Percentiles rank a stretch among this genome's conserved stretches.
These are phyloP conservation scores for Pegoplata infirma DNA, from an alignment of 2,888 invertebrate genomes.

Conservation along the genomic window DNA sequence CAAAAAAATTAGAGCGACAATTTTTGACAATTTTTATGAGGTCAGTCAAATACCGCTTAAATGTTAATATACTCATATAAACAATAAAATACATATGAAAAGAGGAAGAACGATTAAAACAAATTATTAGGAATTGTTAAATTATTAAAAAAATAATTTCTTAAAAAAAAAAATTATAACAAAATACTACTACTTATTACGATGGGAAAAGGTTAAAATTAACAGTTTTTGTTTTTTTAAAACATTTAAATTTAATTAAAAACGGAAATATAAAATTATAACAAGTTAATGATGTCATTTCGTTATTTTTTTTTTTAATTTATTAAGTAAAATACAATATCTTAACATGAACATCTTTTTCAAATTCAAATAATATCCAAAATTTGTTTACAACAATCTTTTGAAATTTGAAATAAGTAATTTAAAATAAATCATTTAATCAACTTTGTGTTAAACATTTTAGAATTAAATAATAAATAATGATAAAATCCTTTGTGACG, in stretches of 20 bases:
- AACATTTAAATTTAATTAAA: slow-evolving; percentile 36
- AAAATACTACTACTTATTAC: neutral
- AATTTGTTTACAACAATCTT: neutral
- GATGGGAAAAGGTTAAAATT: slow-evolving; percentile 17
- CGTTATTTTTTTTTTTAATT: no score
- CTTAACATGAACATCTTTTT: neutral
- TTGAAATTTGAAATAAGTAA: neutral
- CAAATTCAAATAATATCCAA: neutral
- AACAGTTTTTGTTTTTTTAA: slow-evolving; percentile 8
- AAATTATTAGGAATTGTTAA: slow-evolving; percentile 59
- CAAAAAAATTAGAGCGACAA: slow-evolving; percentile 49
- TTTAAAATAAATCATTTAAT: neutral
- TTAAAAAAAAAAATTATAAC: slow-evolving; percentile 33
- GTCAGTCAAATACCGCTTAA: slow-evolving; percentile 48
- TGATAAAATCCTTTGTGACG: neutral
- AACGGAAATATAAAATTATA: slow-evolving; percentile 56
- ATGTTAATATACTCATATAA: neutral
- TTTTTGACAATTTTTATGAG: slow-evolving; percentile 43
- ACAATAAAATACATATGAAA: slow-evolving; percentile 1
- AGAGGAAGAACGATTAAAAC: slow-evolving; percentile 37
- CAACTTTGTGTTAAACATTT: neutral
- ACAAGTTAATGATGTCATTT: slow-evolving; percentile 32
- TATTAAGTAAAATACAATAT: neutral
- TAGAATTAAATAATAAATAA: neutral
- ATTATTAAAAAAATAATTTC: slow-evolving; percentile 55